Conservation (phyloP, 2,113 vertebrate species). For the Talpa occidentalis region DNA sequence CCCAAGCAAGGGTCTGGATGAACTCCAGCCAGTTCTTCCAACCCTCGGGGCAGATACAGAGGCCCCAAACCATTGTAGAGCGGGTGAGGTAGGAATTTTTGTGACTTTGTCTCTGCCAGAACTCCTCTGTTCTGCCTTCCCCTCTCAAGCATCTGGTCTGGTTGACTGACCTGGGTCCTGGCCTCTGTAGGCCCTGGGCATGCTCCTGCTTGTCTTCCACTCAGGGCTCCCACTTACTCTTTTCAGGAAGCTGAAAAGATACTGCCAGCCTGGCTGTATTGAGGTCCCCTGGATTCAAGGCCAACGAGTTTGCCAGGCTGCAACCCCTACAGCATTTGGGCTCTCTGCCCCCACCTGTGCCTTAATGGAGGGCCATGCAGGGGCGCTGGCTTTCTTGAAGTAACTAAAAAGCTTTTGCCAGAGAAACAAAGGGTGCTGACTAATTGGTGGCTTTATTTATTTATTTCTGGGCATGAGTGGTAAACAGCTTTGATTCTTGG, state of each 20-base stretch:
- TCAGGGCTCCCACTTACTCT: no score
- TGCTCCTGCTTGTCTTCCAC: no score
- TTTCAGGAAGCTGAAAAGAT: no score
- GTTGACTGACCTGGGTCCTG: no score
- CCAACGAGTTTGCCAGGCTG: no score
- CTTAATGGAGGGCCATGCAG: slow-evolving; percentile 51
- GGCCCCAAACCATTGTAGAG: not conserved
- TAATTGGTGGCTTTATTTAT: slow-evolving; percentile 74
- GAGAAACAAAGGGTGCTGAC: slow-evolving; percentile 75
- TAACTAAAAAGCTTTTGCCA: slow-evolving; percentile 53
- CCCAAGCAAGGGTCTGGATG: not conserved
- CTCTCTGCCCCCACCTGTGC: not conserved
- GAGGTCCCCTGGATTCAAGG: no score
- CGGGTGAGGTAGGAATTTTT: not conserved
- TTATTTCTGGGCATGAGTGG: slow-evolving; percentile 72
- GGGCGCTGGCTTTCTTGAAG: slow-evolving; percentile 48
- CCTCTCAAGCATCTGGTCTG: no score
- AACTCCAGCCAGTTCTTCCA: not conserved
- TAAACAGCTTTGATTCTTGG: slow-evolving; percentile 84
- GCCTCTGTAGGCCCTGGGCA: no score
- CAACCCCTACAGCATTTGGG: no score
- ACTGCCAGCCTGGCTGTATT: no score
- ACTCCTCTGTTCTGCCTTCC: not conserved
- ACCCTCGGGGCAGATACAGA: no score
- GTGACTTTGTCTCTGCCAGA: not conserved